Conservation (phyloP, 2,888 invertebrate species). For the Orthosia gothica region DNA sequence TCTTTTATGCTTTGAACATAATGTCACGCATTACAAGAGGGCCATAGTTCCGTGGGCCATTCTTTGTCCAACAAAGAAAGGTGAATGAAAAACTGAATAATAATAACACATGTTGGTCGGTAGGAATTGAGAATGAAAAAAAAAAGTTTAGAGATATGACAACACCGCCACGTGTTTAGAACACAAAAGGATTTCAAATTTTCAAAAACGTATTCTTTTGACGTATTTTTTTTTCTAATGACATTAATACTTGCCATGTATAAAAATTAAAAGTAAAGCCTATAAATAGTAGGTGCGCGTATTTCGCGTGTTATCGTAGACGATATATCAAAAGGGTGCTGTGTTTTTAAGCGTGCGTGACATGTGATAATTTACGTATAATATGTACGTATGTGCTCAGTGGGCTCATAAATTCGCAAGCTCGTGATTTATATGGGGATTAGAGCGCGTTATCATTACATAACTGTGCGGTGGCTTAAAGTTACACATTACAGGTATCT, state of each 20-base stretch:
- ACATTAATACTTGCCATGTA: conserved; percentile 52
- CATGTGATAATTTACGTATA: conserved; percentile 85
- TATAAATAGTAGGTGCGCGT: conserved; percentile 59
- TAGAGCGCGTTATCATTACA: conserved; percentile 84
- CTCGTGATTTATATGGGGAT: conserved; percentile 88
- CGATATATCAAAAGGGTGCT: conserved; percentile 72
- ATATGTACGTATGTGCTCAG: conserved; percentile 81
- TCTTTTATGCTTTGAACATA: conserved; percentile 86
- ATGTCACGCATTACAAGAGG: conserved; percentile 86
- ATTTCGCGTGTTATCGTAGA: conserved; percentile 65
- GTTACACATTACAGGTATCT: conserved; percentile 57
- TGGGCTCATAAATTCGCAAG: conserved; percentile 87
- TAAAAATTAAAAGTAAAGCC: conserved; percentile 53
- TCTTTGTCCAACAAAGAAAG: conserved; percentile 87
- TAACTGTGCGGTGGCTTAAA: conserved; percentile 68
- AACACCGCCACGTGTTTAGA: conserved; percentile 87
- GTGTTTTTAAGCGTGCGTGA: conserved; percentile 78
- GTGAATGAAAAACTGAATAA: conserved; percentile 89
- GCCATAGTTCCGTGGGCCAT: conserved; percentile 86
- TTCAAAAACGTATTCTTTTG: conserved; percentile 78
- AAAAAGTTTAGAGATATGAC: conserved; percentile 85
- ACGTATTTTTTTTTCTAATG: conserved; percentile 69
- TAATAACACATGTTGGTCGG: conserved; percentile 87
- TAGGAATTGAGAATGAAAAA: conserved; percentile 79
- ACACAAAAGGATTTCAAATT: conserved; percentile 79